Evolutionary conservation across 2,797 vertebrate genomes (phyloP).

Genomic region (Siniperca scherzeri): DNA sequence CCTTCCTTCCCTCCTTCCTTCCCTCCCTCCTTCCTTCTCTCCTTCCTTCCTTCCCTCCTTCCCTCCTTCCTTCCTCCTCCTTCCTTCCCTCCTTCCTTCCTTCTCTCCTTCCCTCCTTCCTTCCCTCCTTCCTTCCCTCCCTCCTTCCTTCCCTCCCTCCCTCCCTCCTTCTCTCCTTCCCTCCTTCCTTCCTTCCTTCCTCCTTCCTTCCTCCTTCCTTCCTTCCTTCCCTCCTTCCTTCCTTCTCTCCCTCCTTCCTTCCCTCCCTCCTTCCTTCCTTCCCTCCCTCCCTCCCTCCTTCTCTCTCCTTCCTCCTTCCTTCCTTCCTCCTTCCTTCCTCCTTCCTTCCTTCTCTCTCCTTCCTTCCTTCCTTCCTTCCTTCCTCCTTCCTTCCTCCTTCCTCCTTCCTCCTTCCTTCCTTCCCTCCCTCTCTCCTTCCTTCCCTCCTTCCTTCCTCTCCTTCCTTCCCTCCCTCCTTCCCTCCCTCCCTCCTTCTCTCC

Average conservation of each 20-base stretch:
- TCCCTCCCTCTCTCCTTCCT: no score
- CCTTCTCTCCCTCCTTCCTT: no score
- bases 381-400: no score
- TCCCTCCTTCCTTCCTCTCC: no score
- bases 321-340: neutral
- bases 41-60: neutral
- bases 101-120: neutral
- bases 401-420: no score
- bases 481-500: no score
- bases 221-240: neutral
- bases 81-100: no score
- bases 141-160: no score
- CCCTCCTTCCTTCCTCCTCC: neutral
- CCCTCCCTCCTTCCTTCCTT: neutral
- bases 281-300: neutral
- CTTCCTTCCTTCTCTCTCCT: no score
- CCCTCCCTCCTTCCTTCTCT: neutral
- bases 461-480: no score
- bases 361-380: no score
- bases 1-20: neutral
- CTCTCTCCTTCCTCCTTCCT: neutral
- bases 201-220: no score
- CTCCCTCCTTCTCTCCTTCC: neutral
- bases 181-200: neutral
- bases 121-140: neutral